These are phyloP conservation scores for Delia radicum DNA, from an alignment of 1,140 invertebrate genomes.

Conservation along the genomic window DNA sequence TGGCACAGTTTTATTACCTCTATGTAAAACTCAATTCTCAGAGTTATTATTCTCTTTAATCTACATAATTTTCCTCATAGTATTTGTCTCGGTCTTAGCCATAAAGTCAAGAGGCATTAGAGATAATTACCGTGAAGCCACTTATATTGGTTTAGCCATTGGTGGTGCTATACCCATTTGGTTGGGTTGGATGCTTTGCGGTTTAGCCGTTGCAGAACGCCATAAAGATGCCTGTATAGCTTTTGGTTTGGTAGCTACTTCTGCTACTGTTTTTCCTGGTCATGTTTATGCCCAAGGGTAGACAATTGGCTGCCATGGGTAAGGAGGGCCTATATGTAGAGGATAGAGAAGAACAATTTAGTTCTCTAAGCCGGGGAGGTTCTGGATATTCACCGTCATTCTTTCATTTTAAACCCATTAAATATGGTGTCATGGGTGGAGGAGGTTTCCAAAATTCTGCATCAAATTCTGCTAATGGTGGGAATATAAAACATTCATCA, in stretches of 20 bases:
- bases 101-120: conserved; percentile 81
- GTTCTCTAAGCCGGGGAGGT: conserved; percentile 72
- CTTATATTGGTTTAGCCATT: conserved; percentile 84
- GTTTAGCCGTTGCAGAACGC: conserved; percentile 71
- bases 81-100: conserved; percentile 81
- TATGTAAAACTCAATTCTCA: conserved; percentile 67
- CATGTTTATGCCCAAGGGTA: conserved; percentile 92
- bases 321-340: conserved; percentile 77
- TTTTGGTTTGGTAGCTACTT: conserved; percentile 80
- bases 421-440: conserved; percentile 66
- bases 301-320: conserved; percentile 87
- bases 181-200: conserved; percentile 78
- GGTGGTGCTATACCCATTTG: conserved; percentile 82
- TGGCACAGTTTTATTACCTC: conserved; percentile 53
- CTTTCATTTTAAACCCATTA: conserved; percentile 85
- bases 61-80: conserved; percentile 79
- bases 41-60: conserved; percentile 77
- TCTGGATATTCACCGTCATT: conserved; percentile 86
- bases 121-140: conserved; percentile 90
- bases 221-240: conserved; percentile 85
- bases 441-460: conserved; percentile 43
- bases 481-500: conserved; percentile 53
- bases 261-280: conserved; percentile 82
- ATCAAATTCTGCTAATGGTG: conserved; percentile 51
- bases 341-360: conserved; percentile 74